A percentile compares a stretch with the other conserved stretches of the same genome.
Conservation (phyloP, 2,797 vertebrate species). For the Bradypus variegatus region DNA sequence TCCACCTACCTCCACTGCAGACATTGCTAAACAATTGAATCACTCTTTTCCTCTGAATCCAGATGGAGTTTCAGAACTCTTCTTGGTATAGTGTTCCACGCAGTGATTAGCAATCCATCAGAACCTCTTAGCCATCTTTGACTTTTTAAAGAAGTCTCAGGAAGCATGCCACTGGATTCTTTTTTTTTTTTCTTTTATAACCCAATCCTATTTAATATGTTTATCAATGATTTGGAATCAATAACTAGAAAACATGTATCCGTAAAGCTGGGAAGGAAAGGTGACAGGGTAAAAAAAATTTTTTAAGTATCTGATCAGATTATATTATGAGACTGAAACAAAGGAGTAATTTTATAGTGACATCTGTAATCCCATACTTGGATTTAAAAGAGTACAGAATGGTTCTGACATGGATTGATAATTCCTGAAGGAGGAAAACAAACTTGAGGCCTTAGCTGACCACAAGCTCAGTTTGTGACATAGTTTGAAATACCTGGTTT, state of each 20-base stretch:
- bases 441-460: background rate
- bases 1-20: background rate
- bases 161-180: background rate
- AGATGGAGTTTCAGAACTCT: background rate
- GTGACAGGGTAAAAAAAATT: background rate
- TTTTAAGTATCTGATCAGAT: background rate
- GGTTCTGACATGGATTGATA: background rate
- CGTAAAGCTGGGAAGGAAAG: background rate
- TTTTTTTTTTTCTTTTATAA: background rate
- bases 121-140: background rate
- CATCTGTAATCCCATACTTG: background rate
- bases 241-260: background rate
- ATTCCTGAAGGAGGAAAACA: background rate
- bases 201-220: background rate
- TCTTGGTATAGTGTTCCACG: background rate
- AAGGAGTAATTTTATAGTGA: background rate
- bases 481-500: background rate
- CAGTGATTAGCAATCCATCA: background rate
- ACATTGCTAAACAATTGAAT: background rate
- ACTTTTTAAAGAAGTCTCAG: background rate
- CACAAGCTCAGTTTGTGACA: background rate
- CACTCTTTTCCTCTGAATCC: background rate
- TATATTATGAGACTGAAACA: background rate
- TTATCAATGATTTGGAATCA: background rate
- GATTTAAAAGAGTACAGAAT: background rate